Base-by-base conservation (phyloP, 2,113 vertebrate genomes). In the Echinops telfairi region DNA sequence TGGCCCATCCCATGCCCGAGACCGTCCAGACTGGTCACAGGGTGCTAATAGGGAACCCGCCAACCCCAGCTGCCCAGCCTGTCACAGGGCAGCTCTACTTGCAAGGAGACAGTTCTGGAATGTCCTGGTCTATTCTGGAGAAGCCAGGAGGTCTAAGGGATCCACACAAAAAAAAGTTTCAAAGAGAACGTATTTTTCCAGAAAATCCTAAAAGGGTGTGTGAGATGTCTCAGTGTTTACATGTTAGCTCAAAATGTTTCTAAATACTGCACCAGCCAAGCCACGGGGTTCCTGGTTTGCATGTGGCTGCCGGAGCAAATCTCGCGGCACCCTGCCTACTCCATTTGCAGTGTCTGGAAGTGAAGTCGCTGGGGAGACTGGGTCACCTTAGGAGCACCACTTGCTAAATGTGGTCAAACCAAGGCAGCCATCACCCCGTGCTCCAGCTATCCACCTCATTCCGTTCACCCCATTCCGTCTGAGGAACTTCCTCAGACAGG, bases 41-140 rank as follows among this genome's bases (percentile, higher is more conserved):
- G 23, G 40, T 25, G 16, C 43, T 10, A 58, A 64, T 0, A 0
- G 23, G 29, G 31, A 2, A 1, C 40, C 66, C 3, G 16, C 7
- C 1, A 19, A 27, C 15, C 40, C 16, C 9, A 31, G 33, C 33
- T 53, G 22, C 57, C 66, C 5, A n/a, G n/a, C n/a, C 16, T 57
- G 29, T 60, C 11, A 1, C 31, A 15, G 29, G 25, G 43, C 11
- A 2, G 36, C 25, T 66, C 60, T 78, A 53, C 33, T 79, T 53
- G 5, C 3, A 31, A 29, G 76, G 10, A 66, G 64, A 78, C 22
- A n/a, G n/a, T 20, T 58, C 3, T 20, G 22, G 75, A 5, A 15
- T 36, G 83, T 16, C 57, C 38, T 23, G 31, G 27, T 6, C 36
- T 43, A 19, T 23, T 84, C 23, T 58, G 20, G 58, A 60, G 64